phyloP scores from a whole-genome alignment of 2,113 vertebrate genomes.

The Otocyon megalotis region DNA sequence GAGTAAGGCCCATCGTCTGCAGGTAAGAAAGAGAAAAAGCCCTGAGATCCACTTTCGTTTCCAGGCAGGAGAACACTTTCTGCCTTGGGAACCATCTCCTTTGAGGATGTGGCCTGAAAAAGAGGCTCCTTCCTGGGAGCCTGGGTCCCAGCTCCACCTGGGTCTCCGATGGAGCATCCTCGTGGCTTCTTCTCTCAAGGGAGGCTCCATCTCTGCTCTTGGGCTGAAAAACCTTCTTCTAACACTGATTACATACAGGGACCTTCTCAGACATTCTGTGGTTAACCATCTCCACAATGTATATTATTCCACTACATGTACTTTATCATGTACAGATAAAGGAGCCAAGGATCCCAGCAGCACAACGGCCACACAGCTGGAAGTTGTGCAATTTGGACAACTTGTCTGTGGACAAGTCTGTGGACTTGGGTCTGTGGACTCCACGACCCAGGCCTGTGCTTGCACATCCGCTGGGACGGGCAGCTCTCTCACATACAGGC shows the following conservation, averaged over 20 bases:
- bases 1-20: slow-evolving; percentile 97
- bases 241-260: fast-evolving
- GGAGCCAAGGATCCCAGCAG: background rate
- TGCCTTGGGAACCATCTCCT: background rate
- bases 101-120: fast-evolving
- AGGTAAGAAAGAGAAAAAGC: slow-evolving; percentile 72
- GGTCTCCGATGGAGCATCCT: background rate
- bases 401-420: too few species aligned
- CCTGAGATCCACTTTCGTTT: background rate
- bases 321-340: background rate
- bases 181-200: background rate
- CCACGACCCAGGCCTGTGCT: background rate
- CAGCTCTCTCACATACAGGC: background rate
- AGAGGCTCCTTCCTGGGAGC: background rate
- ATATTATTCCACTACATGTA: too few species aligned
- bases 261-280: background rate
- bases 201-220: background rate
- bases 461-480: background rate
- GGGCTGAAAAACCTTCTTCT: background rate
- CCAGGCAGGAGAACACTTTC: background rate
- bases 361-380: background rate
- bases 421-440: background rate
- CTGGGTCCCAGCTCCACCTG: background rate
- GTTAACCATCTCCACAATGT: too few species aligned
- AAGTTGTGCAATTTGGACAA: background rate